Evolutionary conservation across 2,113 vertebrate genomes (phyloP).

Genomic region (Clarias magur): DNA sequence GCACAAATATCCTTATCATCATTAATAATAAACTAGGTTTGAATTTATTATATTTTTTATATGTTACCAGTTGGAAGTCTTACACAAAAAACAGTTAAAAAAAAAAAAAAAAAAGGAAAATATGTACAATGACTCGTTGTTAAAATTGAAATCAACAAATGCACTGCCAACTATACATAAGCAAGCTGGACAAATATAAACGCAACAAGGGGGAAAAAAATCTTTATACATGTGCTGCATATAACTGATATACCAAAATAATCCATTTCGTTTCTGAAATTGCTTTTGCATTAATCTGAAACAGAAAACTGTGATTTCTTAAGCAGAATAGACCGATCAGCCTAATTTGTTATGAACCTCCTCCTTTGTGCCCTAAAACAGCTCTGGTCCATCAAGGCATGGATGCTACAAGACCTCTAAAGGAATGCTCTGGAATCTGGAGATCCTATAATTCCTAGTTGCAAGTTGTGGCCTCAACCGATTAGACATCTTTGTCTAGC

Average conservation of each 20-base stretch:
- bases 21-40: constrained; percentile 24
- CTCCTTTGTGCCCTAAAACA: too few relatives aligned
- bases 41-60: constrained; percentile 48
- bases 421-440: too few relatives aligned
- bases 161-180: not conserved
- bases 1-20: not conserved
- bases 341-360: too few relatives aligned
- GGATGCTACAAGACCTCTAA: too few relatives aligned
- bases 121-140: constrained; percentile 29
- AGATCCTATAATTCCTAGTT: too few relatives aligned
- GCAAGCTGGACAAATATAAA: not conserved
- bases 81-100: constrained; percentile 40
- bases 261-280: constrained; percentile 1
- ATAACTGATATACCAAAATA: constrained; percentile 7
- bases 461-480: too few relatives aligned
- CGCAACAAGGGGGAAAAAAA: constrained; percentile 12
- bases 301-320: constrained; percentile 1
- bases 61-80: constrained; percentile 48
- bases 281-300: not conserved
- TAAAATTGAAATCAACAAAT: constrained; percentile 40
- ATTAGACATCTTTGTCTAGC: too few relatives aligned
- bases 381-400: too few relatives aligned
- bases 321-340: not conserved
- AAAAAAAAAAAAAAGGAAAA: constrained; percentile 40
- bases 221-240: constrained; percentile 29